These are phyloP conservation scores for Dolichopus griseipennis DNA, from an alignment of 2,888 invertebrate species.

Conservation along the genomic window DNA sequence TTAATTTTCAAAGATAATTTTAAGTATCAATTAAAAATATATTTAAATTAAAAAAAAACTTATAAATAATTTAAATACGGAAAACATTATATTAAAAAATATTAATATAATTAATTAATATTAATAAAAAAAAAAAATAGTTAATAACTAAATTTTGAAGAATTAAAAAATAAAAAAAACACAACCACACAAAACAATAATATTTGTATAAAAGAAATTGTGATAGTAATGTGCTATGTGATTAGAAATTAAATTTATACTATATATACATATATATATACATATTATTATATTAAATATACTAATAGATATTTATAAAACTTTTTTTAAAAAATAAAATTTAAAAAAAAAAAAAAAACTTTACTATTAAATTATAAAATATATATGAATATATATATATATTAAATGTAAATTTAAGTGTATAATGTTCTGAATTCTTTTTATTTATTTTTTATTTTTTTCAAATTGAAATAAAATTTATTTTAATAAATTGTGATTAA, in stretches of 20 bases:
- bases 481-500: too few species aligned
- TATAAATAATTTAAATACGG: too few species aligned
- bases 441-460: too few species aligned
- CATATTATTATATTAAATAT: background rate
- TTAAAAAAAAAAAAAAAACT: background rate
- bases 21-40: too few species aligned
- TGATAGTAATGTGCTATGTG: constrained; percentile 28
- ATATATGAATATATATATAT: too few species aligned
- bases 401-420: too few species aligned
- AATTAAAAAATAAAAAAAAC: background rate
- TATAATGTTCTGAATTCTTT: too few species aligned
- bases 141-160: background rate
- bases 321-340: background rate
- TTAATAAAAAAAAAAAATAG: background rate
- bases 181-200: background rate
- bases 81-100: too few species aligned
- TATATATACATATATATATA: background rate
- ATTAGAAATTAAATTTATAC: constrained; percentile 20
- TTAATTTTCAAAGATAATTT: too few species aligned
- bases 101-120: too few species aligned
- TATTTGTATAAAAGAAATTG: constrained; percentile 20
- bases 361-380: background rate
- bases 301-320: background rate
- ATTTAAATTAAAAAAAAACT: too few species aligned
- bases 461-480: too few species aligned